Percentiles rank a stretch among this genome's conserved stretches.
These are phyloP conservation scores for Stegostoma tigrinum DNA, from an alignment of 2,113 vertebrate species.

Conservation along the genomic window DNA sequence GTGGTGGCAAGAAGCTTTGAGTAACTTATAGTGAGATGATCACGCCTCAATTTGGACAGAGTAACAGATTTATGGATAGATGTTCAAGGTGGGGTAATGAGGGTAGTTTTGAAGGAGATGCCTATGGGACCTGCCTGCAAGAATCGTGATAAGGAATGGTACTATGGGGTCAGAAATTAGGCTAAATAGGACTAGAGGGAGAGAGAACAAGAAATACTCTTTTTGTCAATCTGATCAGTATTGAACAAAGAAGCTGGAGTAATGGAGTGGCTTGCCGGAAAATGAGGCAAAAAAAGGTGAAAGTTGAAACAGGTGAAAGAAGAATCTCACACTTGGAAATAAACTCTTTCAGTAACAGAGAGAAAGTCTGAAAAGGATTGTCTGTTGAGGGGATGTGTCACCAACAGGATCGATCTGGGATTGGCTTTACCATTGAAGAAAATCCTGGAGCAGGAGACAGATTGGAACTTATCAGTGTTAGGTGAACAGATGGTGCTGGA, in stretches of 20 bases:
- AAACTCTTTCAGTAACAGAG: not conserved
- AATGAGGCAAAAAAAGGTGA: not conserved
- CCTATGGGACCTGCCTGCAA: not conserved
- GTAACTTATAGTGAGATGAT: not conserved
- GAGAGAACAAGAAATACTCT: not conserved
- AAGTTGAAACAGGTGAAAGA: not conserved
- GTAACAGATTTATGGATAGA: not conserved
- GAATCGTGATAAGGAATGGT: not conserved
- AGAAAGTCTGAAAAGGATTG: not conserved
- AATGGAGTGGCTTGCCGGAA: not conserved
- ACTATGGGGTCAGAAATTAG: not conserved
- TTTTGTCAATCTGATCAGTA: not conserved
- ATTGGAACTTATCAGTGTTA: not conserved
- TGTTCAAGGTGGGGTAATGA: not conserved
- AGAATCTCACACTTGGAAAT: not conserved
- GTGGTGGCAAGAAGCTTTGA: not conserved
- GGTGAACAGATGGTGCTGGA: conserved; percentile 21
- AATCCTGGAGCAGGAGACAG: not conserved
- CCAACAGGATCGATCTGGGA: not conserved
- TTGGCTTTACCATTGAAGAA: not conserved
- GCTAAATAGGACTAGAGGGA: not conserved
- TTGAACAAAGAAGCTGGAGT: not conserved
- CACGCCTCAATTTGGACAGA: not conserved
- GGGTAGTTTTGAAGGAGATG: not conserved
- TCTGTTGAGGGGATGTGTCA: not conserved